Percentiles rank a stretch among this genome's conserved stretches.
These are phyloP conservation scores for Mirounga angustirostris DNA, from an alignment of 2,113 vertebrate species.

Conservation along the genomic window DNA sequence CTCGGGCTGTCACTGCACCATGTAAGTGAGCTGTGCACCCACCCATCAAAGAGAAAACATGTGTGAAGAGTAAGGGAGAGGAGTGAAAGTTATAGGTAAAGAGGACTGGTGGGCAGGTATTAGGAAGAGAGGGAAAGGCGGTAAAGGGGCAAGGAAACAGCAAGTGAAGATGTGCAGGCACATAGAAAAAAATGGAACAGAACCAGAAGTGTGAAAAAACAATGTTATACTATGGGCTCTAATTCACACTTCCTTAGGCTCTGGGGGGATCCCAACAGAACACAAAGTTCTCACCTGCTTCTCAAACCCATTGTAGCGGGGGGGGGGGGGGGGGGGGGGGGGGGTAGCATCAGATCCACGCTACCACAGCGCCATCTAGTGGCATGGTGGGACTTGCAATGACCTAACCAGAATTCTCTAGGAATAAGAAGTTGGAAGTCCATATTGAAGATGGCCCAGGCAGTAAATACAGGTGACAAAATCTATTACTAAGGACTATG, in stretches of 20 bases:
- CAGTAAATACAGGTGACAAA: constrained; percentile 35
- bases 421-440: background rate
- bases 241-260: background rate
- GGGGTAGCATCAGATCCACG: constrained; percentile 30
- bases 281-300: background rate
- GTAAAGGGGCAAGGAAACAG: background rate
- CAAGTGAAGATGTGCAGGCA: background rate
- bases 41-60: background rate
- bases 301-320: background rate
- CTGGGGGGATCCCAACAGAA: background rate
- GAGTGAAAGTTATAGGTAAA: background rate
- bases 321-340: background rate
- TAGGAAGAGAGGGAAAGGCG: background rate
- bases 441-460: background rate
- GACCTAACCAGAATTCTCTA: background rate
- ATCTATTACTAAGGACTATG: background rate
- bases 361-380: constrained; percentile 81
- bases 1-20: background rate
- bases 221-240: too few species aligned
- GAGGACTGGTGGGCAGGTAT: background rate
- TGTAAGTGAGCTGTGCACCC: too few species aligned
- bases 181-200: background rate
- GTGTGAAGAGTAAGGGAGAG: background rate
- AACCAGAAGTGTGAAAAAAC: background rate
- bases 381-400: constrained; percentile 44